Percentiles rank a stretch among this genome's conserved stretches.
Conservation (phyloP, 1,140 invertebrate genomes). For the Batillaria attramentaria region DNA sequence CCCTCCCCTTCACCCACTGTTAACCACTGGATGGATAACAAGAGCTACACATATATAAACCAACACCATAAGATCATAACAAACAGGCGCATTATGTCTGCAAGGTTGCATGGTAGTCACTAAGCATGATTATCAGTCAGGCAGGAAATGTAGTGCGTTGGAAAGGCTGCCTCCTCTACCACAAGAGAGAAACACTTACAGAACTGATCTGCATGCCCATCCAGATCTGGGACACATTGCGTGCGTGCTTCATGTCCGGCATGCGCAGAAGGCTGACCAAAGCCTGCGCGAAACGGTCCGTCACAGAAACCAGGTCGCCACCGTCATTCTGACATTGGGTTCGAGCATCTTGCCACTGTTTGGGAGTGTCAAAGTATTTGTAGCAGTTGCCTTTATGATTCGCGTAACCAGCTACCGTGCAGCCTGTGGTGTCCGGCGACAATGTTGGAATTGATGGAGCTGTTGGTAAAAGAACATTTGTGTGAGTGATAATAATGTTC, state of each 20-base stretch:
- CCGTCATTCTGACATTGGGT: slow-evolving; percentile 16
- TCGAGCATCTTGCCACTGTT: slow-evolving; percentile 25
- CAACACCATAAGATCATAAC: too few species aligned
- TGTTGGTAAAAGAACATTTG: too few species aligned
- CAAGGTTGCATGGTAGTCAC: too few species aligned
- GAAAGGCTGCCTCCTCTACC: too few species aligned
- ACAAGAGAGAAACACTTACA: neutral
- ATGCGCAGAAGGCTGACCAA: slow-evolving; percentile 5
- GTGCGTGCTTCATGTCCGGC: neutral
- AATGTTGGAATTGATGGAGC: slow-evolving; percentile 1
- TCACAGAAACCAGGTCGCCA: slow-evolving; percentile 34
- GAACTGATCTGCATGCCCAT: neutral
- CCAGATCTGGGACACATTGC: slow-evolving; percentile 3
- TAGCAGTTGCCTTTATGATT: slow-evolving; percentile 37
- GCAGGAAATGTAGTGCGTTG: too few species aligned
- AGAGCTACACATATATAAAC: too few species aligned
- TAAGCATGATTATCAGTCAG: too few species aligned
- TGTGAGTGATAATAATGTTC: too few species aligned
- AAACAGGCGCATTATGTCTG: too few species aligned
- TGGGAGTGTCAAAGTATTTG: neutral
- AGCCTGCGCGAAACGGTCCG: slow-evolving; percentile 9
- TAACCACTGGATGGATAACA: too few species aligned
- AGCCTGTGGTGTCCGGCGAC: slow-evolving; percentile 22
- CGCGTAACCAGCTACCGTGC: slow-evolving; percentile 18
- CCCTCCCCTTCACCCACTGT: too few species aligned